Percentiles rank a stretch among this genome's conserved stretches.
Evolutionary conservation across 92 coral and sea anemone genomes (phyloP).

Genomic region (Zoanthus sociatus): DNA sequence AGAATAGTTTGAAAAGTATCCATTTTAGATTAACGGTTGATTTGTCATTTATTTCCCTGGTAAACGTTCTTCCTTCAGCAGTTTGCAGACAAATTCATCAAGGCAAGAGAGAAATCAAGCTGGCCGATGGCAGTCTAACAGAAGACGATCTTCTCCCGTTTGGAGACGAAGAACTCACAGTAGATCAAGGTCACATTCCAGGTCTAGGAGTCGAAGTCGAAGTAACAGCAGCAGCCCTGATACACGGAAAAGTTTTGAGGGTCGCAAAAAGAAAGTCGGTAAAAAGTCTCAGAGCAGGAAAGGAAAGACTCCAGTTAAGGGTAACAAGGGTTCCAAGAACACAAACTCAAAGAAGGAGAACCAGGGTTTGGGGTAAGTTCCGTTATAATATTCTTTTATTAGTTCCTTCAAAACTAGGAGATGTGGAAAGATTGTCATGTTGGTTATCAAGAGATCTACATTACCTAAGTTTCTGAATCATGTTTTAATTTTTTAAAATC

Average conservation of each 20-base stretch:
- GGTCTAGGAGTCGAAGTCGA: constrained; percentile 72
- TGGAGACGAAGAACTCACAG: constrained; percentile 80
- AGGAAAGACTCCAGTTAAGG: constrained; percentile 51
- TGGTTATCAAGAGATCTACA: too few relatives aligned
- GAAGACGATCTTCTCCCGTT: constrained; percentile 76
- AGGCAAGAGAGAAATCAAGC: constrained; percentile 68
- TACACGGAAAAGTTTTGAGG: constrained; percentile 56
- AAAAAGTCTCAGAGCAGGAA: constrained; percentile 67
- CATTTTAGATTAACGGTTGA: too few relatives aligned
- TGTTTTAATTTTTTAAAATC: too few relatives aligned
- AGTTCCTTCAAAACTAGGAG: too few relatives aligned
- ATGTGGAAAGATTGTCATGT: too few relatives aligned
- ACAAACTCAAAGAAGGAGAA: constrained; percentile 49
- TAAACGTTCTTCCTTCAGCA: constrained; percentile 15
- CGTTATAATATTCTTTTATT: background rate
- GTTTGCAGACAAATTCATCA: constrained; percentile 38
- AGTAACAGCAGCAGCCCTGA: constrained; percentile 81
- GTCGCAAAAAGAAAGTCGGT: constrained; percentile 57
- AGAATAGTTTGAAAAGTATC: too few relatives aligned
- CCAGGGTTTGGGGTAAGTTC: constrained; percentile 12
- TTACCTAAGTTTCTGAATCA: too few relatives aligned
- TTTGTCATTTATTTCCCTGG: too few relatives aligned
- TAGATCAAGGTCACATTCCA: constrained; percentile 65
- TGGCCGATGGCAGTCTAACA: constrained; percentile 82
- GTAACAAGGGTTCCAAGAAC: constrained; percentile 35